phyloP scores from a whole-genome alignment of 2,797 vertebrate species.

The Paratrypauchen microcephalus region DNA sequence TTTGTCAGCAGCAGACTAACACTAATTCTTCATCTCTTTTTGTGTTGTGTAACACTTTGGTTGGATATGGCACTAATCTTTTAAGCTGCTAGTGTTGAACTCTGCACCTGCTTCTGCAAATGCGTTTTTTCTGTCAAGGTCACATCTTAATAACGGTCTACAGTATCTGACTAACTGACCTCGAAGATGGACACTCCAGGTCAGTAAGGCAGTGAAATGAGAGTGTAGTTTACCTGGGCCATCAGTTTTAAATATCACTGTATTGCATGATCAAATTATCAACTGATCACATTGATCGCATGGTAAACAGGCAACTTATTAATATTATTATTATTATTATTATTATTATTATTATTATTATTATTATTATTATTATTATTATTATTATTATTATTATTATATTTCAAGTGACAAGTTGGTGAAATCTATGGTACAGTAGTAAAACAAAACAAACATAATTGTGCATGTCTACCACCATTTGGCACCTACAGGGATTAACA shows the following conservation, averaged over 20 bases:
- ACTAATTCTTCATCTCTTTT: not conserved
- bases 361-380: no score
- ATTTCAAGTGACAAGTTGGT: not conserved
- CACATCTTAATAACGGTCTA: not conserved
- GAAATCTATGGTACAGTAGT: not conserved
- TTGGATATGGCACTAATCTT: slow-evolving; percentile 9
- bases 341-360: not conserved
- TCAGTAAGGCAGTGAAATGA: not conserved
- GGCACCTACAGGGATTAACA: no score
- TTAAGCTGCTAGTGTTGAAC: slow-evolving; percentile 8
- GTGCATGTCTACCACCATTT: no score
- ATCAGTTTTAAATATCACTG: not conserved
- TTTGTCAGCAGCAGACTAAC: not conserved
- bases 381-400: no score
- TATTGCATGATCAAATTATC: not conserved
- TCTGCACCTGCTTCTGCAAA: not conserved
- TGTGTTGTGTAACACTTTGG: not conserved
- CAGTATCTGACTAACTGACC: not conserved
- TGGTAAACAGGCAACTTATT: not conserved
- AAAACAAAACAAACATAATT: not conserved
- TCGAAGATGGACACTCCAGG: not conserved
- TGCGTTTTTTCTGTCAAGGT: not conserved
- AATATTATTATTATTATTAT: not conserved
- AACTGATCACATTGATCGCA: not conserved
- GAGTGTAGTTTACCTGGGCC: not conserved